Base-by-base conservation (phyloP, 2,888 invertebrate genomes). In the Standfussiana lucernea region DNA sequence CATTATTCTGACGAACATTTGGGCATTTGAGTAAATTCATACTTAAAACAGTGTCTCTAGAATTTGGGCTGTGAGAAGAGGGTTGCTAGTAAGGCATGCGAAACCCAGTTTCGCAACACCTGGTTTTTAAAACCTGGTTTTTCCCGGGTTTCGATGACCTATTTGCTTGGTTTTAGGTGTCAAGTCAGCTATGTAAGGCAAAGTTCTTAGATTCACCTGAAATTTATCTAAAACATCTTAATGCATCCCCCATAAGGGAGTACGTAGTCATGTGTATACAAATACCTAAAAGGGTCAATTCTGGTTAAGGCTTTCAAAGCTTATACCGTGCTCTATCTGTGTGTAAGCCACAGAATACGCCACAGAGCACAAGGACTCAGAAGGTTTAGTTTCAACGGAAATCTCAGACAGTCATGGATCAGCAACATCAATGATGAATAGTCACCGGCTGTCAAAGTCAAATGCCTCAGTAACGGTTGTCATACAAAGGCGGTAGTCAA, bases 271-370 rank as follows among this genome's bases (percentile, higher is more conserved):
- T 62, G n/a, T 21, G 56, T 84, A 56, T 56, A 84, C 70, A 68
- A 62, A 67, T 47, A 80, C 65, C 65, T 84, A 59, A 40, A 71
- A 80, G 72, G 42, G 37, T 47, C 42, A 62, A 65, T 69, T 61
- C 68, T 59, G 56, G 75, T 70, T 62, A 66, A 81, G 37, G 75
- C 84, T 66, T 72, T 80, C 68, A 70, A 75, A 56, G 85, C 80
- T 62, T 72, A 66, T 42, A 70, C 40, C 65, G 45, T 68, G 45
- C 32, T 69, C 50, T 68, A 47, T 61, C 47, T 53, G 35, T 40
- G 69, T 65, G 24, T 62, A 68, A 67, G 68, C 80, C 62, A 64
- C 80, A 73, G 13, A 32, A 42, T 45, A 68, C 15, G 24, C 21
- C 61, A 73, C 42, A 28, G 42, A 24, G n/a, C 15, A 84, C 0